Conservation (phyloP, 2,888 invertebrate species). For the Aspidapion aeneum region DNA sequence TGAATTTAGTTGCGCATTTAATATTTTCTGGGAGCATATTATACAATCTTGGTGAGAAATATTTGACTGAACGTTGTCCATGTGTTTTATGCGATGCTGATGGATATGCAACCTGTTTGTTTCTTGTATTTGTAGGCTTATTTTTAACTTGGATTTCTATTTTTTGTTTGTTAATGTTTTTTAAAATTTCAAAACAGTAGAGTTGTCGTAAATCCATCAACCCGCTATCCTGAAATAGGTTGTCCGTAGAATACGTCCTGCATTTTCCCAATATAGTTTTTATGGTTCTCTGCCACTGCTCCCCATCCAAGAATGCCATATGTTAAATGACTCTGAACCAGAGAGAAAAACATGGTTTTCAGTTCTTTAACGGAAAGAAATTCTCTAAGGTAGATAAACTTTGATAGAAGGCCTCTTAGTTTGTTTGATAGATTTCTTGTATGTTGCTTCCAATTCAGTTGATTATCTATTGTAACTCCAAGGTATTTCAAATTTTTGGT, state of each 20-base stretch:
- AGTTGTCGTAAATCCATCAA: neutral
- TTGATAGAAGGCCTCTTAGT: neutral
- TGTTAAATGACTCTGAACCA: neutral
- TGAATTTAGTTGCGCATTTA: neutral
- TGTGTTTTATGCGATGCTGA: neutral
- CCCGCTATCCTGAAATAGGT: neutral
- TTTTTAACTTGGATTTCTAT: neutral
- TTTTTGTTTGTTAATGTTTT: neutral
- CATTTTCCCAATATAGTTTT: neutral
- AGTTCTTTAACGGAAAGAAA: neutral
- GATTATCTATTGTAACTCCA: neutral
- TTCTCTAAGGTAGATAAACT: neutral
- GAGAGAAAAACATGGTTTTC: neutral
- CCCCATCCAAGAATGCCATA: neutral
- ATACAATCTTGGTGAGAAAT: conserved; percentile 1
- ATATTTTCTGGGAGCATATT: neutral
- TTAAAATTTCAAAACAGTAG: neutral
- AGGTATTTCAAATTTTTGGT: conserved; percentile 1
- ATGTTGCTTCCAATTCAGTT: conserved; percentile 1
- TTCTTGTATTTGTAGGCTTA: neutral
- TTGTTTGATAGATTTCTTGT: neutral
- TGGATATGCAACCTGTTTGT: neutral
- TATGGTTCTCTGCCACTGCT: neutral
- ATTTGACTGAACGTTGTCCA: neutral
- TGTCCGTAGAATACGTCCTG: neutral